These are phyloP conservation scores for Dromaius novaehollandiae DNA, from an alignment of 2,113 vertebrate species.

Conservation along the genomic window DNA sequence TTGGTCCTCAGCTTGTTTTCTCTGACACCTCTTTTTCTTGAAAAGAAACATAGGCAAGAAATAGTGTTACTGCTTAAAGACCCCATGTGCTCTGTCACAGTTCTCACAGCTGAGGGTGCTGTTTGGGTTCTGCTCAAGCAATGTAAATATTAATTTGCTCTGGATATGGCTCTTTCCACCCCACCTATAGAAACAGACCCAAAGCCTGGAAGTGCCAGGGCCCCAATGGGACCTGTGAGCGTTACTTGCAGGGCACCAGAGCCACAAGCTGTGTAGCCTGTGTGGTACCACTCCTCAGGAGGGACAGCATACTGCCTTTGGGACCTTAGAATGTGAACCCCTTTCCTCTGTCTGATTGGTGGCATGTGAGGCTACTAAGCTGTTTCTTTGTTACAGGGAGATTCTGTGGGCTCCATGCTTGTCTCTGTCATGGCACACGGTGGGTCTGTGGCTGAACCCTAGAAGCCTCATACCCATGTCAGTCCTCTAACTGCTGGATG, in stretches of 20 bases:
- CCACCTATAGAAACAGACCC: not conserved
- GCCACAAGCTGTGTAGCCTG: no score
- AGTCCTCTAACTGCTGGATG: accelerated
- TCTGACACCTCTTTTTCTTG: not conserved
- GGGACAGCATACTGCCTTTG: no score
- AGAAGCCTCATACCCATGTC: accelerated
- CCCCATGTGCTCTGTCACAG: not conserved
- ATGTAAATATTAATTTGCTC: not conserved
- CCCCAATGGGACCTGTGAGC: no score
- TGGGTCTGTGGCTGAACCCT: not conserved
- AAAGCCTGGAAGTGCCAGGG: not conserved
- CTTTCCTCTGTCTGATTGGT: no score
- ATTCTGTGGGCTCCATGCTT: no score
- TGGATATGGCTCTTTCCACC: not conserved
- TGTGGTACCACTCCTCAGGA: no score
- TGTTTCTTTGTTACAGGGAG: no score
- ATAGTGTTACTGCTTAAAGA: not conserved
- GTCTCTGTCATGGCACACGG: no score
- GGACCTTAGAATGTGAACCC: no score
- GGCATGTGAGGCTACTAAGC: no score
- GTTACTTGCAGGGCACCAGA: no score
- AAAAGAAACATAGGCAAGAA: accelerated
- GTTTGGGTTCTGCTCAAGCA: not conserved
- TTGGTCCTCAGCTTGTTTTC: accelerated
- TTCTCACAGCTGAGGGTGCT: not conserved